These are phyloP conservation scores for Branchellion lobata DNA, from an alignment of 2,888 invertebrate species.

Conservation along the genomic window DNA sequence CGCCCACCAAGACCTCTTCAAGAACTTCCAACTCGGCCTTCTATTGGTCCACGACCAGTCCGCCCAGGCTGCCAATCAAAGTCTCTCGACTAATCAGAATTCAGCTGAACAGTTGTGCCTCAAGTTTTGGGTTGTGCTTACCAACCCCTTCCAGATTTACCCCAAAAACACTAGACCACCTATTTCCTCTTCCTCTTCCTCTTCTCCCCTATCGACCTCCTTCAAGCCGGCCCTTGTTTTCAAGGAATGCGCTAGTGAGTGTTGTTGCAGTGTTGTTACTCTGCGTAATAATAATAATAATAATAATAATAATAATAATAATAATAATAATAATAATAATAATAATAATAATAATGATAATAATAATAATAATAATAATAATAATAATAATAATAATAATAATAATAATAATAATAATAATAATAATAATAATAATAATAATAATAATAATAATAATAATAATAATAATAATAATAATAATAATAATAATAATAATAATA, in stretches of 20 bases:
- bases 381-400: no score
- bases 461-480: no score
- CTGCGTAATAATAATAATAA: no score
- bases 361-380: no score
- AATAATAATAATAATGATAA: no score
- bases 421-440: no score
- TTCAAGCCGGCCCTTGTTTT: not conserved
- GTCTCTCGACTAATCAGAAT: not conserved
- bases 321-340: no score
- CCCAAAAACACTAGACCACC: constrained; percentile 63
- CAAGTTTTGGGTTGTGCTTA: constrained; percentile 66
- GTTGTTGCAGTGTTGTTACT: no score
- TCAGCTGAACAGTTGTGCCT: not conserved
- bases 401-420: no score
- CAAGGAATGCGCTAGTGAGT: constrained; percentile 31
- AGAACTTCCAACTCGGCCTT: constrained; percentile 42
- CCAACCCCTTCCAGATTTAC: constrained; percentile 62
- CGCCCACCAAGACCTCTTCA: constrained; percentile 8
- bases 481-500: no score
- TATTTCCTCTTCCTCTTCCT: constrained; percentile 68
- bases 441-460: no score
- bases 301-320: no score
- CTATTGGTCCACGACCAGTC: constrained; percentile 30
- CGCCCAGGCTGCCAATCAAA: not conserved
- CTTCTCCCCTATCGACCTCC: not conserved